Conservation (phyloP, 2,888 invertebrate genomes). For the Theristus sp. region DNA sequence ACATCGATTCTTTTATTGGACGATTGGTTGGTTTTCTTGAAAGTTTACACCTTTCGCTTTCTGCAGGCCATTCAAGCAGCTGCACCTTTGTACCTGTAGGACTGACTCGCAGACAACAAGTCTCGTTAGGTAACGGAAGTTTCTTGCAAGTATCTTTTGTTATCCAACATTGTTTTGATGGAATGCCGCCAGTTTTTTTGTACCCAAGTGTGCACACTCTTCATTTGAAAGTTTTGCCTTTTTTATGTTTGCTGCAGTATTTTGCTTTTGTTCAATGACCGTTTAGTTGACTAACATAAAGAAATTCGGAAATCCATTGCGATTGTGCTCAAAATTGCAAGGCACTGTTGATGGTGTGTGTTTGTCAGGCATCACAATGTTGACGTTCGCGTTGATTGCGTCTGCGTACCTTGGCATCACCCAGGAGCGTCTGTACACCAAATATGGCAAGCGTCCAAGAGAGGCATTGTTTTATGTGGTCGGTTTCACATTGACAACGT, state of each 20-base stretch:
- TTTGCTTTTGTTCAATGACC: no score
- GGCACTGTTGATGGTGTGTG: not conserved
- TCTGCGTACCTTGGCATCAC: conserved; percentile 52
- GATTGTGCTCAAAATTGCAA: no score
- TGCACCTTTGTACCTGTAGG: no score
- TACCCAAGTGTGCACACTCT: no score
- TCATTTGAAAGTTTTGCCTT: no score
- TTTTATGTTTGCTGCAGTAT: no score
- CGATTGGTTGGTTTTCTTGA: not conserved
- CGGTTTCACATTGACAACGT: conserved; percentile 10
- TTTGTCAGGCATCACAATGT: conserved; percentile 36
- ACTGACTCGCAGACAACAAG: no score
- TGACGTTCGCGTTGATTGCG: conserved; percentile 68
- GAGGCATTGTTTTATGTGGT: conserved; percentile 38
- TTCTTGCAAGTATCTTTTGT: not conserved
- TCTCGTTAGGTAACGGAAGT: not conserved
- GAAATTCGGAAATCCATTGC: no score
- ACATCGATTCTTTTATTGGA: not conserved
- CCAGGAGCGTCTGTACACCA: conserved; percentile 34
- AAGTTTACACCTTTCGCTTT: no score
- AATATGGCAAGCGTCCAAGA: conserved; percentile 70
- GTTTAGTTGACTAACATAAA: no score
- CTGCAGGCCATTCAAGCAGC: no score
- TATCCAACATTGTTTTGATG: not conserved
- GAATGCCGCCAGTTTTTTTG: no score